phyloP scores from a whole-genome alignment of 2,113 vertebrate genomes.

The Cettia cetti region DNA sequence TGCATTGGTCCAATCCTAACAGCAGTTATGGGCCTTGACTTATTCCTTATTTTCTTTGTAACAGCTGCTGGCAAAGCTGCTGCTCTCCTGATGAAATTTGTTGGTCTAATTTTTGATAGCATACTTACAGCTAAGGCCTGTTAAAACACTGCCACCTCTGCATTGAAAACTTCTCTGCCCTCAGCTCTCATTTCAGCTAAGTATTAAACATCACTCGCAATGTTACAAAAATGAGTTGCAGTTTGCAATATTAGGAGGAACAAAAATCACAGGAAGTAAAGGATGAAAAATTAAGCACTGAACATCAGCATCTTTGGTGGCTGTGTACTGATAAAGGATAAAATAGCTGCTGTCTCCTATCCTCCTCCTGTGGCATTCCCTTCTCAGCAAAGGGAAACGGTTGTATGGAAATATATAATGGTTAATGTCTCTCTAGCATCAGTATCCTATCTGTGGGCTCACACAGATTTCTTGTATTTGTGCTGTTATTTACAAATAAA shows the following conservation, averaged over 20 bases:
- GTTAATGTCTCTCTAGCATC: neutral
- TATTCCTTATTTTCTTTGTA: neutral
- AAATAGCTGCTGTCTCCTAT: neutral
- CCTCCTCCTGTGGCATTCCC: neutral
- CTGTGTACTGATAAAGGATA: neutral
- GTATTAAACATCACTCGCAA: neutral
- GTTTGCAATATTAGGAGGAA: neutral
- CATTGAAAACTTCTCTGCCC: neutral
- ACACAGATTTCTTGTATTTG: neutral
- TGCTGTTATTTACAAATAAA: neutral
- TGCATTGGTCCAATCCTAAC: neutral
- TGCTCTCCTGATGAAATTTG: conserved; percentile 4
- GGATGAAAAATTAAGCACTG: neutral
- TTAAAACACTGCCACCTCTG: neutral
- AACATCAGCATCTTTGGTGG: neutral
- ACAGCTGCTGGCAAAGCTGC: neutral
- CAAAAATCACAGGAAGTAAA: neutral
- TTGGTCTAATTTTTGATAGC: neutral
- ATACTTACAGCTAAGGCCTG: neutral
- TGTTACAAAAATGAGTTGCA: neutral
- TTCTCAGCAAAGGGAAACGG: neutral
- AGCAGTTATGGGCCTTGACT: neutral
- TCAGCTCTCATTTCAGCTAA: neutral
- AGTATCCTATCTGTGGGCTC: neutral
- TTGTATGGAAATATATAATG: neutral